phyloP scores from a whole-genome alignment of 2,113 vertebrate genomes.

The Nycticryphes semicollaris region DNA sequence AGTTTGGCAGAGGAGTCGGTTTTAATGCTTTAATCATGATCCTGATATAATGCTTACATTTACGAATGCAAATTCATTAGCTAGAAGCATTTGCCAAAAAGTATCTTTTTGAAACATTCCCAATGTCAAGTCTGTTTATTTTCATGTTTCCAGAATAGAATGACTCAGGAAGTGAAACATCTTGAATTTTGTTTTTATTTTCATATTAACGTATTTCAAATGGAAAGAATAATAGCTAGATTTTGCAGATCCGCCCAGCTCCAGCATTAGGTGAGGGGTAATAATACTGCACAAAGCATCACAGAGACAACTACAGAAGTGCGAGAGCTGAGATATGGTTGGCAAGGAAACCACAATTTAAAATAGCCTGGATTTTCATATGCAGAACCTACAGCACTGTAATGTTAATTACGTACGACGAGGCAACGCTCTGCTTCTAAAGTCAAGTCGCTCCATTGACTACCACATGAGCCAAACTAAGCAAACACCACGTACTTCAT shows the following conservation, averaged over 20 bases:
- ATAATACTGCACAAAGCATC: constrained; percentile 53
- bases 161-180: neutral
- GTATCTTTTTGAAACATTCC: constrained; percentile 27
- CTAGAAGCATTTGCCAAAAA: constrained; percentile 20
- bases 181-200: constrained; percentile 41
- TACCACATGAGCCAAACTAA: constrained; percentile 18
- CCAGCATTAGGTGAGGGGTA: constrained; percentile 12
- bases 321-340: constrained; percentile 59
- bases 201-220: constrained; percentile 2
- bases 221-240: constrained; percentile 26
- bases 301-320: constrained; percentile 49
- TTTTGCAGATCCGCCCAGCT: constrained; percentile 6
- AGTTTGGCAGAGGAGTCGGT: constrained; percentile 16
- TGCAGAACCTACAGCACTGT: constrained; percentile 50
- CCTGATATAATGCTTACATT: constrained; percentile 39
- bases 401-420: constrained; percentile 34
- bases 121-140: constrained; percentile 33
- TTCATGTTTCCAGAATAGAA: constrained; percentile 32
- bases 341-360: constrained; percentile 68
- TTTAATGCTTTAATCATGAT: constrained; percentile 41
- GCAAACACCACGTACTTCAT: neutral
- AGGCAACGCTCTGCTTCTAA: neutral
- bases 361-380: constrained; percentile 59
- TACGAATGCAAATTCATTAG: constrained; percentile 46
- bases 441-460: constrained; percentile 10